A percentile compares a stretch with the other conserved stretches of the same genome.
Evolutionary conservation across 1,140 invertebrate genomes (phyloP).

Genomic region (Drosophila baimaii): DNA sequence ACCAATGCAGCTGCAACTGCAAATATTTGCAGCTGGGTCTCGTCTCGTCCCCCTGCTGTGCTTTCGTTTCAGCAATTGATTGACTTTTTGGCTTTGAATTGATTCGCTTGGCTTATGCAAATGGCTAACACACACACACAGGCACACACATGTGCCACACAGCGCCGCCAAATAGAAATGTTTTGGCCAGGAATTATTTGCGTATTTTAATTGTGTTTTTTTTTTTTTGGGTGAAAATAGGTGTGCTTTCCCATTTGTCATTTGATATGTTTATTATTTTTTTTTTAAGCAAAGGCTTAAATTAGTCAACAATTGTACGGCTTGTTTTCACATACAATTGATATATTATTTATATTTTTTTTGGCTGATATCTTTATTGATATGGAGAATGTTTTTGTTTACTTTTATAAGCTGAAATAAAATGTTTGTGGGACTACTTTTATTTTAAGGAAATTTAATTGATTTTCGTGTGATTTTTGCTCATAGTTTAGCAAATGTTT

Average conservation of each 20-base stretch:
- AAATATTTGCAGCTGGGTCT: constrained; percentile 35
- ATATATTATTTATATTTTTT: neutral
- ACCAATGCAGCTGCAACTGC: constrained; percentile 19
- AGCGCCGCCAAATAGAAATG: constrained; percentile 37
- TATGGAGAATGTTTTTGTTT: too few relatives aligned
- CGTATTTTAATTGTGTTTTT: constrained; percentile 21
- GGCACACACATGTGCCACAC: too few relatives aligned
- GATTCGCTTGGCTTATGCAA: constrained; percentile 64
- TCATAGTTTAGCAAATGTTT: too few relatives aligned
- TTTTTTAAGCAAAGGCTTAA: constrained; percentile 3
- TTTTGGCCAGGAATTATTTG: constrained; percentile 40
- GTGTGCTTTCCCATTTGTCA: constrained; percentile 8
- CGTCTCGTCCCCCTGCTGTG: constrained; percentile 11
- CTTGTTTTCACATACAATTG: neutral
- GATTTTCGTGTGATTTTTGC: neutral
- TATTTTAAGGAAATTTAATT: neutral
- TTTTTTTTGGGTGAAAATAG: neutral
- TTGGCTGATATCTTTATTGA: neutral
- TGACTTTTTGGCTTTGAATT: constrained; percentile 75
- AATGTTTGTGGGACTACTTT: neutral
- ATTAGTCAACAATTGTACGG: constrained; percentile 8
- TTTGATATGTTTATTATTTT: constrained; percentile 9
- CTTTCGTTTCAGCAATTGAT: constrained; percentile 65
- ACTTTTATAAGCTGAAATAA: neutral
- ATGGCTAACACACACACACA: constrained; percentile 31